Percentiles rank a stretch among this genome's conserved stretches.
phyloP scores from a whole-genome alignment of 2,888 invertebrate genomes.

The Poecilobothrus nobilitatus region DNA sequence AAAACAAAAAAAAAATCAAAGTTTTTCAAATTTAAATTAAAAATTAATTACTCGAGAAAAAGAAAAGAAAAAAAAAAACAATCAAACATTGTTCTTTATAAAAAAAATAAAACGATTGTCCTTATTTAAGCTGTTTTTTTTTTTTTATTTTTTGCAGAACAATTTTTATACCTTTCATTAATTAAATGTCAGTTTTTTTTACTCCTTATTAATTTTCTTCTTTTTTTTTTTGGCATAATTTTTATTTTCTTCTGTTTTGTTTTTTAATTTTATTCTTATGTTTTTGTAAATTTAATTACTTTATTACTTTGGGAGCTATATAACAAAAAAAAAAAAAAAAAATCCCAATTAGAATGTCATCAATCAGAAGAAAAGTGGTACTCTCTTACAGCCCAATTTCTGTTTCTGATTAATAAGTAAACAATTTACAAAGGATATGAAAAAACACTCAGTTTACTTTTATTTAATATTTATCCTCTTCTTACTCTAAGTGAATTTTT shows the following conservation, averaged over 20 bases:
- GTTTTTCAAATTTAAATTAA: too few relatives aligned
- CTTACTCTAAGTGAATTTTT: too few relatives aligned
- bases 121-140: too few relatives aligned
- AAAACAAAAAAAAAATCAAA: too few relatives aligned
- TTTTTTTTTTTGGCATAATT: too few relatives aligned
- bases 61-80: too few relatives aligned
- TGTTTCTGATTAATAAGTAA: conserved; percentile 6
- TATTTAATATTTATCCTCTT: background rate
- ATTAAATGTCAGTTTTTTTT: background rate
- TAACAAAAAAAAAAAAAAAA: background rate
- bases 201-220: background rate
- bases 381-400: background rate
- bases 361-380: background rate
- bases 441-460: background rate
- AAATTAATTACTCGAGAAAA: too few relatives aligned
- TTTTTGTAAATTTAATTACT: background rate
- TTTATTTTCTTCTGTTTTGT: background rate
- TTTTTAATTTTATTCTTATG: too few relatives aligned
- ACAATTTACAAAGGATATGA: background rate
- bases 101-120: too few relatives aligned
- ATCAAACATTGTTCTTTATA: too few relatives aligned
- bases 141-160: too few relatives aligned
- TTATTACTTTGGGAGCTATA: background rate
- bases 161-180: background rate
- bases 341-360: background rate